Conservation (phyloP, 2,888 invertebrate species). For the Scrobipalpa costella region DNA sequence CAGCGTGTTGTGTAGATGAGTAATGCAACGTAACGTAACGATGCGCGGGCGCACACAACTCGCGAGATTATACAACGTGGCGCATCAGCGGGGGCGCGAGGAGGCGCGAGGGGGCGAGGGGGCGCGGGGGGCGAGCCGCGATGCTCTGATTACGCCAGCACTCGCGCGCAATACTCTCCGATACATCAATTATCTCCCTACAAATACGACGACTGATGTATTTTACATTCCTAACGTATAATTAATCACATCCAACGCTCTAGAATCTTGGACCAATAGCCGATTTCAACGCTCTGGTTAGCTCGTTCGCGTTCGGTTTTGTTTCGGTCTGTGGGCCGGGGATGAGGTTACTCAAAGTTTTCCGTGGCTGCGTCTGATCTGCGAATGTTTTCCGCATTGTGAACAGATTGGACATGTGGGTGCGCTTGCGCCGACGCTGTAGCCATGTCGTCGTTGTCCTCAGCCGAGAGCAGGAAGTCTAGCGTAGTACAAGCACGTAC, state of each 20-base stretch:
- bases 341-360: conserved; percentile 35
- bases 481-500: conserved; percentile 37
- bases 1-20: conserved; percentile 58
- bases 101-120: not conserved
- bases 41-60: conserved; percentile 44
- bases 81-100: conserved; percentile 40
- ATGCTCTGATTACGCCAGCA: conserved; percentile 68
- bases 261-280: conserved; percentile 53
- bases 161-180: conserved; percentile 46
- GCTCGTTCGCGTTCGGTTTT: conserved; percentile 50
- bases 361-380: conserved; percentile 33
- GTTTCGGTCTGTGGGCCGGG: conserved; percentile 45
- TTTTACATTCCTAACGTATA: conserved; percentile 43
- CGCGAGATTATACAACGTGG: conserved; percentile 56
- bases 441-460: conserved; percentile 54
- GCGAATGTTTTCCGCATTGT: conserved; percentile 28
- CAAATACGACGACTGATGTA: conserved; percentile 30
- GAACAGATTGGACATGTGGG: not conserved
- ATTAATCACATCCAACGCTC: conserved; percentile 46
- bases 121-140: conserved; percentile 46
- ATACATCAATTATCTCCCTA: conserved; percentile 34
- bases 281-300: conserved; percentile 64
- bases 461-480: conserved; percentile 68
- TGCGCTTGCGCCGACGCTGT: conserved; percentile 37
- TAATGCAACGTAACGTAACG: conserved; percentile 61